Conservation (phyloP, 2,888 invertebrate species). For the Julus scandinavius region DNA sequence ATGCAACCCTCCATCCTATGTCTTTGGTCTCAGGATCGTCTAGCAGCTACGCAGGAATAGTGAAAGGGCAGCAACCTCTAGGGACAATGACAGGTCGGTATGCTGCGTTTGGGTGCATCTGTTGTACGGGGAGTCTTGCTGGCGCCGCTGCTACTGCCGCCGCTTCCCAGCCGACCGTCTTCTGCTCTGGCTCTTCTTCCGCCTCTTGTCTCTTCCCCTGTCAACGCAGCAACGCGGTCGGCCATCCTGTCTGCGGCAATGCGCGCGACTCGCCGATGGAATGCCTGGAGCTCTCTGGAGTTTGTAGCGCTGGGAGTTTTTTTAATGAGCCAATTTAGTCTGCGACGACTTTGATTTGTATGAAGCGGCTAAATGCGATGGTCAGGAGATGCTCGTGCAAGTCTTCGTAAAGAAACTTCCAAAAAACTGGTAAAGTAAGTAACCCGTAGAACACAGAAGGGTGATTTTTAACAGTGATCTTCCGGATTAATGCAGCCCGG, state of each 20-base stretch:
- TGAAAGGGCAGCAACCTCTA: conserved; percentile 82
- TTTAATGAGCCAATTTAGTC: background rate
- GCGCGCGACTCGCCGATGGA: conserved; percentile 22
- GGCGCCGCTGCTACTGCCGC: background rate
- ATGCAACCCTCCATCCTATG: conserved; percentile 50
- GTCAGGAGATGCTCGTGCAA: no score
- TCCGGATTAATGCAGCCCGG: no score
- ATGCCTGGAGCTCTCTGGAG: conserved; percentile 6
- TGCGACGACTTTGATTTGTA: no score
- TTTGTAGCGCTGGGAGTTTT: background rate
- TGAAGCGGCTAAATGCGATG: no score
- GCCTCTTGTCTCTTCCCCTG: conserved; percentile 28
- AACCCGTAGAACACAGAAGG: no score
- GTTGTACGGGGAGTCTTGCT: conserved; percentile 35
- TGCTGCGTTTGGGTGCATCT: conserved; percentile 47
- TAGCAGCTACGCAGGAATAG: conserved; percentile 85
- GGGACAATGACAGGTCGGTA: conserved; percentile 83
- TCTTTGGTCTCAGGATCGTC: conserved; percentile 58
- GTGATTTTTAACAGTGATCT: no score
- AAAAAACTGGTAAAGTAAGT: no score
- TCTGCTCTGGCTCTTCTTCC: background rate
- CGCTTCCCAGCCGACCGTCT: background rate
- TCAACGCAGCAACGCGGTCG: background rate
- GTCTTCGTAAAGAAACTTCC: no score
- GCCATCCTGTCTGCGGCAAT: conserved; percentile 1